phyloP scores from a whole-genome alignment of 2,113 vertebrate genomes.

The Coptodon rendalli region DNA sequence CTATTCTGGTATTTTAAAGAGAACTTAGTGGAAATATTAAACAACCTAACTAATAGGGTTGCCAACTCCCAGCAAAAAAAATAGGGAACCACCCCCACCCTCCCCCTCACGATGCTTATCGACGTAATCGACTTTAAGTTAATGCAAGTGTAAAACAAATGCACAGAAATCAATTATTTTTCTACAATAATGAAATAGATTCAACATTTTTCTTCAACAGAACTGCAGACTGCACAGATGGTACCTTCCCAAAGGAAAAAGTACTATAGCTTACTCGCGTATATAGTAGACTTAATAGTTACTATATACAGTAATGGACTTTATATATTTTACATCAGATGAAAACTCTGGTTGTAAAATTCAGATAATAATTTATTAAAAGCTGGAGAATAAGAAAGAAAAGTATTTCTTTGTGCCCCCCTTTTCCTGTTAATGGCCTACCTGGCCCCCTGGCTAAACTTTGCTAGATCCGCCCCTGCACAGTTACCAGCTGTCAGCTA shows the following conservation, averaged over 20 bases:
- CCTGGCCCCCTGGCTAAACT: too few relatives aligned
- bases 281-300: background rate
- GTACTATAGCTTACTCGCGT: rapidly evolving
- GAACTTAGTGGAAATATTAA: rapidly evolving
- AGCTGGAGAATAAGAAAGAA: background rate
- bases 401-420: background rate
- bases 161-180: background rate
- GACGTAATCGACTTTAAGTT: background rate
- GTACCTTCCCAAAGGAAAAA: background rate
- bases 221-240: background rate
- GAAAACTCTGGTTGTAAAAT: background rate
- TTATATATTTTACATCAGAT: background rate
- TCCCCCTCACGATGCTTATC: rapidly evolving
- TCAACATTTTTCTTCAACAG: background rate
- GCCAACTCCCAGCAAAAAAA: background rate
- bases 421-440: rapidly evolving
- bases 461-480: too few relatives aligned
- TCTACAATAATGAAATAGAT: rapidly evolving
- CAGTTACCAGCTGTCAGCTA: too few relatives aligned
- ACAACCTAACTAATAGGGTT: background rate
- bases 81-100: rapidly evolving
- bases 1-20: background rate
- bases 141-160: background rate
- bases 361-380: background rate
- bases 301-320: background rate